Evolutionary conservation across 2,888 invertebrate species (phyloP), one percentile per base, ranked within the genome.

Genomic region (Pammene aurita): DNA sequence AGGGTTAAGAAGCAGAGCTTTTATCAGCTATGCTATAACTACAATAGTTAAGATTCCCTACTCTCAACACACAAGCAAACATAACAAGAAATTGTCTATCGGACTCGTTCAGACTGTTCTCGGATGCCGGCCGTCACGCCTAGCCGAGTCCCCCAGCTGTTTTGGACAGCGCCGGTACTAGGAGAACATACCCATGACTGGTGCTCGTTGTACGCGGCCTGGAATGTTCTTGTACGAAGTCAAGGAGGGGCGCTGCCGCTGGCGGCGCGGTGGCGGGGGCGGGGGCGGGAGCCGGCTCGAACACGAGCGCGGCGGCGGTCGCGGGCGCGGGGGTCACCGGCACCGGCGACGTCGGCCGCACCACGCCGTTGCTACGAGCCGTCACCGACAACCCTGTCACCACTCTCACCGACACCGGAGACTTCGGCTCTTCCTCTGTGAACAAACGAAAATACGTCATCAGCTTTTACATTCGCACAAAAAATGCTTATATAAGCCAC

Each of bases 171-270:
- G 78, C 72, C 72, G 75, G 68, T 87, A 91, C 90, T 80, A 90
- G 89, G 89, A 78, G 73, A 73, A 80, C 84, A 75, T 83, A 93
- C 93, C 92, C 92, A 83, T 91, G 91, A 82, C 88, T 90, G 82
- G 79, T 86, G 83, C 87, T 92, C 73, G 86, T 84, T 76, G 89
- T 86, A 76, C 91, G 88, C 81, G 90, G 89, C 84, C 92, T 92
- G 88, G 92, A 93, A 90, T 91, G 92, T 90, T 93, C 92, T 87
- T 89, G 89, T 88, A 86, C 85, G 83, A 88, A 90, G 81, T 91
- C 90, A 83, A 87, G 85, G 82, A 84, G 83, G 72, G 86, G 80
- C 74, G 85, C 82, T 66, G 81, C 82, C 81, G 77, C 77, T 74
- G 73, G 72, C 65, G 71, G 74, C 71, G 77, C 77, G 78, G 77